Evolutionary conservation across 2,888 invertebrate genomes (phyloP).

Genomic region (Platerodrilus igneus): DNA sequence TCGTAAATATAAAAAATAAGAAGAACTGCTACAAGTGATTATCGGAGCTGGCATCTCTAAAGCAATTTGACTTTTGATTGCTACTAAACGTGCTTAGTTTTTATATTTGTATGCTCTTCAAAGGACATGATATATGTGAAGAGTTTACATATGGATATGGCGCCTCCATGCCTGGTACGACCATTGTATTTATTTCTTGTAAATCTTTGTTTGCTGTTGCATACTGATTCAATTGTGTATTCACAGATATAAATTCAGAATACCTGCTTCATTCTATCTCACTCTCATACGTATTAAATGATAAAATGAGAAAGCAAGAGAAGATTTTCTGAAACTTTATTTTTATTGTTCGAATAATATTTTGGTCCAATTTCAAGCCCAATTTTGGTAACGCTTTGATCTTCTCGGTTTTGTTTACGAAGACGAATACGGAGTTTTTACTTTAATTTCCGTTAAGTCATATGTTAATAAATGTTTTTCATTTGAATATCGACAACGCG

Average conservation of each 20-base stretch:
- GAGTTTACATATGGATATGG: constrained; percentile 23
- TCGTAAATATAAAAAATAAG: too few species aligned
- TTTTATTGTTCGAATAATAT: too few species aligned
- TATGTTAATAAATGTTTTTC: too few species aligned
- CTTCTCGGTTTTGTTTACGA: too few species aligned
- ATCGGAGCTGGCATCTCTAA: constrained; percentile 13
- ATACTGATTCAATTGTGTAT: constrained; percentile 23
- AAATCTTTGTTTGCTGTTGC: constrained; percentile 22
- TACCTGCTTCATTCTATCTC: constrained; percentile 2
- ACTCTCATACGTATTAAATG: too few species aligned
- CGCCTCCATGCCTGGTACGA: constrained; percentile 24
- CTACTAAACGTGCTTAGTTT: constrained; percentile 12
- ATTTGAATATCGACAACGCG: too few species aligned
- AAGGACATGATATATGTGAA: constrained; percentile 19
- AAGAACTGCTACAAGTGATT: constrained; percentile 9
- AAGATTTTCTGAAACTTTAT: too few species aligned
- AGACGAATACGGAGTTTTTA: too few species aligned
- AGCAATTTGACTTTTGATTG: constrained; percentile 16
- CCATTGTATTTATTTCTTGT: constrained; percentile 27
- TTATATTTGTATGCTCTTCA: constrained; percentile 13
- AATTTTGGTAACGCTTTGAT: too few species aligned
- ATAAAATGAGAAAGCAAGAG: too few species aligned
- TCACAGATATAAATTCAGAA: constrained; percentile 16
- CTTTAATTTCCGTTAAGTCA: too few species aligned
- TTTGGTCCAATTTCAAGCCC: too few species aligned